Evolutionary conservation across 2,113 vertebrate genomes (phyloP), one percentile per base, ranked within the genome.

Genomic region (Rhynchomys soricoides): DNA sequence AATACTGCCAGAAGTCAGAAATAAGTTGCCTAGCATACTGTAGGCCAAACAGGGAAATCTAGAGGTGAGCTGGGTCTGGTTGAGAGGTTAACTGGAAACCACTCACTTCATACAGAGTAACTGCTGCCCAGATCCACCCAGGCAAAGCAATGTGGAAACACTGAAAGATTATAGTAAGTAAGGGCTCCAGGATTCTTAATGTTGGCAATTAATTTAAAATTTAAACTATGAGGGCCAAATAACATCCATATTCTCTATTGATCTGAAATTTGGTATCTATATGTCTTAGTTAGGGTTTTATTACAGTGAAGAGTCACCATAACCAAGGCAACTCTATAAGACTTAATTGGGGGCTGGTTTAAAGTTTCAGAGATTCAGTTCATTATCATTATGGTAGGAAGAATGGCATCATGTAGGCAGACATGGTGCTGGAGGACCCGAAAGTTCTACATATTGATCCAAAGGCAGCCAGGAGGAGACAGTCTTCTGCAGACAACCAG

Each of bases 251-350:
- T 71, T 70, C 16, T 40, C 48, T 71, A 71, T 62, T 64, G 73
- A 93, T 89, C 40, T 29, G n/a, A 45, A 81, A 89, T 75, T 21
- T 71, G 16, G 74, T 92, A 78, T 95, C 90, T 66, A 34, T 66
- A 29, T 66, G 12, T 66, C 64, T 66, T 66, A 64, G 24, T 64
- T 64, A 66, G 12, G 12, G 29, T 66, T 66, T 66, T 66, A 34
- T 66, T 29, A 34, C 64, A 5, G 64, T 34, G 31, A 66, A 66
- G 29, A 22, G 29, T 66, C 64, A 66, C 64, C 12, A 34, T 34
- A 66, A 66, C 64, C 64, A 66, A 66, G 11, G 64, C 29, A 66
- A 34, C 62, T 29, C 62, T 64, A 12, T 64, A 64, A 64, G 26
- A 26, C 24, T 64, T 64, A 31, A 29, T 4, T 64, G 62, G 62